A percentile compares a stretch with the other conserved stretches of the same genome.
These are phyloP conservation scores for Orchestia grillus DNA, from an alignment of 1,140 invertebrate genomes.

Conservation along the genomic window DNA sequence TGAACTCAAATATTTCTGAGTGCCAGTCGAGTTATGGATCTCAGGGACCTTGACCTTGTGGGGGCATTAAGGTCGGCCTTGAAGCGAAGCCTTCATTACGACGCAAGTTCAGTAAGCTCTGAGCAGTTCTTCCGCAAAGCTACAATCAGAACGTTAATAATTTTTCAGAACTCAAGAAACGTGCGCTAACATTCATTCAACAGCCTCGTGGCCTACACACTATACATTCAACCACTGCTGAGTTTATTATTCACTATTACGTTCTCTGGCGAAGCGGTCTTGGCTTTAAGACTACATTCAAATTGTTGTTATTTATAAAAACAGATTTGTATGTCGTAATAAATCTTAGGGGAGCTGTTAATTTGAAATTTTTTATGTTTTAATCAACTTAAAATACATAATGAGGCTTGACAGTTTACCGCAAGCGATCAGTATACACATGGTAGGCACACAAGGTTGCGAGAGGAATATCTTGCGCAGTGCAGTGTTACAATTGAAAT, in stretches of 20 bases:
- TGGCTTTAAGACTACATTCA: no score
- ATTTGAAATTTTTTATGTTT: not conserved
- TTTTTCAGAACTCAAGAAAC: not conserved
- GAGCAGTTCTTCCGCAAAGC: not conserved
- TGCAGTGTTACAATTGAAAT: not conserved
- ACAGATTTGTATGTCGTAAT: no score
- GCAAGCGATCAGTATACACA: not conserved
- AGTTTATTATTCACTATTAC: no score
- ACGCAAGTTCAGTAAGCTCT: not conserved
- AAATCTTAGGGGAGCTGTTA: no score
- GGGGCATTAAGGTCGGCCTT: not conserved
- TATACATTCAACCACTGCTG: not conserved
- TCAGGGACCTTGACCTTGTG: not conserved
- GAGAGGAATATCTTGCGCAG: not conserved
- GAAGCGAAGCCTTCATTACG: not conserved
- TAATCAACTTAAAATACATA: not conserved
- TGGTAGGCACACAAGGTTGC: not conserved
- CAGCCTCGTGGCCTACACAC: not conserved
- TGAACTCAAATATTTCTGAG: not conserved
- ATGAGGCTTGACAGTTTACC: not conserved
- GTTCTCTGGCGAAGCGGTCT: no score
- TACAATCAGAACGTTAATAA: not conserved
- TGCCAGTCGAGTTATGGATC: not conserved
- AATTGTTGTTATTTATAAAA: no score
- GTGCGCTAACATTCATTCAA: not conserved